Evolutionary conservation across 2,113 vertebrate genomes (phyloP).

Genomic region (Choloepus hoffmanni): DNA sequence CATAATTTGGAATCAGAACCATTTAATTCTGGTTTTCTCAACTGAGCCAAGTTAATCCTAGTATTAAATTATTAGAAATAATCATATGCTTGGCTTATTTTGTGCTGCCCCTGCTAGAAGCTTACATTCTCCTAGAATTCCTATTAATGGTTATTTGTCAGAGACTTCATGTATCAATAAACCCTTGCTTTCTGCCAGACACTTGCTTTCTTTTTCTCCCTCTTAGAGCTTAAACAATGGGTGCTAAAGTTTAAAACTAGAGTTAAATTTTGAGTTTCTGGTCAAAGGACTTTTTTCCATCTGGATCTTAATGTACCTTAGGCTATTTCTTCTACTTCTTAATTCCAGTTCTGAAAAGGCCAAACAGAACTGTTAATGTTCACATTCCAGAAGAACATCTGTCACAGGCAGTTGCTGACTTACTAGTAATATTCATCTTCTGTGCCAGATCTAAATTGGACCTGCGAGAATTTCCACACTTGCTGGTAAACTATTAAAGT

Average conservation of each 20-base stretch:
- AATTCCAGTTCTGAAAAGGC: constrained; percentile 71
- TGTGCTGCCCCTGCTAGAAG: neutral
- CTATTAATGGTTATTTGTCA: neutral
- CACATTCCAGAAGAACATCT: constrained; percentile 74
- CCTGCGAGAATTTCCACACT: constrained; percentile 78
- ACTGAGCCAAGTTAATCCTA: constrained; percentile 45
- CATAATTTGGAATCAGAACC: constrained; percentile 35
- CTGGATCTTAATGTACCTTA: neutral
- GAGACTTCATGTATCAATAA: neutral
- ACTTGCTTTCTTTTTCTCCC: neutral
- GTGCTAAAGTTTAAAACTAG: constrained; percentile 9
- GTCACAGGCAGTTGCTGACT: constrained; percentile 73
- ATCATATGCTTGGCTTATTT: neutral
- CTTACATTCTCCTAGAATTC: constrained; percentile 34
- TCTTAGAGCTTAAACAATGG: neutral
- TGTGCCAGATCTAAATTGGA: constrained; percentile 78
- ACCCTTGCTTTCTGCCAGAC: neutral
- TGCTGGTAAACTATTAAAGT: constrained; percentile 72
- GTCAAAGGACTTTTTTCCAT: constrained; percentile 34
- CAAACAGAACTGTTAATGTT: constrained; percentile 60
- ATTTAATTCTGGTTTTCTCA: constrained; percentile 62
- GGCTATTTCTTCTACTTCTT: constrained; percentile 65
- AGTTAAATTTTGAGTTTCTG: neutral
- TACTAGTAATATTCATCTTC: constrained; percentile 75
- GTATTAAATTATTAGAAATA: constrained; percentile 29